Evolutionary conservation across 2,888 invertebrate species (phyloP).

Genomic region (Prosopocoilus inquinatus): DNA sequence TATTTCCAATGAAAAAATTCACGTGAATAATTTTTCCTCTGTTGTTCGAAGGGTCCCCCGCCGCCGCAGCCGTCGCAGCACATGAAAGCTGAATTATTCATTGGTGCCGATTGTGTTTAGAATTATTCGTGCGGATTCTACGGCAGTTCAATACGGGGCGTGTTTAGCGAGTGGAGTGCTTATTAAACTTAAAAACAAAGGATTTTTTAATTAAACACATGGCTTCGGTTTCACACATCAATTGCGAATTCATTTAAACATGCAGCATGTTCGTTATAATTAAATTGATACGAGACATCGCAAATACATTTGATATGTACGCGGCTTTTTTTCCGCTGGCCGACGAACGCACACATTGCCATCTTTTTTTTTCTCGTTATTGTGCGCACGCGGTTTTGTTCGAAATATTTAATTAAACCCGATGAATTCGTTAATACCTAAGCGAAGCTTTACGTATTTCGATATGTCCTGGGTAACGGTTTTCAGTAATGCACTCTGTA

Average conservation of each 20-base stretch:
- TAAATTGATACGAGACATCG: slow-evolving; percentile 48
- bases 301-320: slow-evolving; percentile 14
- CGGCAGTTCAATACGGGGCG: slow-evolving; percentile 39
- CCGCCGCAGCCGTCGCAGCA: slow-evolving; percentile 17
- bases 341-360: not conserved
- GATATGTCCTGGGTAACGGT: too few relatives aligned
- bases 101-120: slow-evolving; percentile 43
- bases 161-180: slow-evolving; percentile 47
- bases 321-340: not conserved
- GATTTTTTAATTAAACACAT: slow-evolving; percentile 52
- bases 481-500: too few relatives aligned
- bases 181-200: slow-evolving; percentile 52
- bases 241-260: slow-evolving; percentile 50
- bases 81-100: slow-evolving; percentile 40
- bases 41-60: slow-evolving; percentile 15
- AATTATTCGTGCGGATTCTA: slow-evolving; percentile 45
- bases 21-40: too few relatives aligned
- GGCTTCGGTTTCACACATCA: slow-evolving; percentile 51
- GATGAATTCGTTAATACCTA: slow-evolving; percentile 1
- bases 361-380: not conserved
- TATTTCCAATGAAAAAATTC: too few relatives aligned
- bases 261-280: slow-evolving; percentile 47
- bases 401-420: slow-evolving; percentile 1
- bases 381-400: not conserved
- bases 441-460: not conserved